Conservation (phyloP, 2,888 invertebrate genomes). For the Nemotelus nigrinus region DNA sequence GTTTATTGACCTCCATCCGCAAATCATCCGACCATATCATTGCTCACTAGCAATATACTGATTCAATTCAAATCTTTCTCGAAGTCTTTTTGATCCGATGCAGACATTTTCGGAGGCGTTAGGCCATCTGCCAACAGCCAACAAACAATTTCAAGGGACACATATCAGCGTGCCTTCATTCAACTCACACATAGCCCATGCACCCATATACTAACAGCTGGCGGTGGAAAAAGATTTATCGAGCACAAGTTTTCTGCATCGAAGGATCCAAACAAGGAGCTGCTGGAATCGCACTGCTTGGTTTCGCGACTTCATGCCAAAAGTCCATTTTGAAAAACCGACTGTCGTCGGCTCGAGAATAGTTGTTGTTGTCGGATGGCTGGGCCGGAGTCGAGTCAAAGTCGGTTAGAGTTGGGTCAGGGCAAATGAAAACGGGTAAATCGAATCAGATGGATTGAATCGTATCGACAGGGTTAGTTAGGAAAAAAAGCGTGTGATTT, state of each 20-base stretch:
- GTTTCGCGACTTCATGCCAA: constrained; percentile 39
- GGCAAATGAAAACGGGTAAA: background rate
- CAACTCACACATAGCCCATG: background rate
- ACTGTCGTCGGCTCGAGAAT: constrained; percentile 26
- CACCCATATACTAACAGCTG: background rate
- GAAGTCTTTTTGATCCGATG: constrained; percentile 32
- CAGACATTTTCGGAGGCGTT: constrained; percentile 42
- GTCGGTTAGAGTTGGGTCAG: background rate
- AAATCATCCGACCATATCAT: too few species aligned
- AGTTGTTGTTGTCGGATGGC: background rate
- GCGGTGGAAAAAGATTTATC: constrained; percentile 35
- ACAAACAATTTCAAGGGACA: constrained; percentile 37
- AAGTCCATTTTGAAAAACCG: constrained; percentile 39
- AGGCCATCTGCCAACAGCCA: constrained; percentile 41
- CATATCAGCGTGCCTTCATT: background rate
- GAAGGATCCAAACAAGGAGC: constrained; percentile 31
- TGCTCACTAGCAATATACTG: background rate
- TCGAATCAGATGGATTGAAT: constrained; percentile 36
- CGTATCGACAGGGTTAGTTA: background rate
- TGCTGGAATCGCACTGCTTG: constrained; percentile 7
- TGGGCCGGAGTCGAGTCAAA: constrained; percentile 9
- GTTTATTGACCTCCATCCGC: too few species aligned
- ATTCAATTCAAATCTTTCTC: constrained; percentile 26
- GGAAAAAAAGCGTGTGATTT: too few species aligned
- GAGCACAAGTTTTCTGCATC: constrained; percentile 41